A percentile compares a stretch with the other conserved stretches of the same genome.
These are phyloP conservation scores for Cataglyphis altisquamis DNA, from an alignment of 2,888 invertebrate species.

Conservation along the genomic window DNA sequence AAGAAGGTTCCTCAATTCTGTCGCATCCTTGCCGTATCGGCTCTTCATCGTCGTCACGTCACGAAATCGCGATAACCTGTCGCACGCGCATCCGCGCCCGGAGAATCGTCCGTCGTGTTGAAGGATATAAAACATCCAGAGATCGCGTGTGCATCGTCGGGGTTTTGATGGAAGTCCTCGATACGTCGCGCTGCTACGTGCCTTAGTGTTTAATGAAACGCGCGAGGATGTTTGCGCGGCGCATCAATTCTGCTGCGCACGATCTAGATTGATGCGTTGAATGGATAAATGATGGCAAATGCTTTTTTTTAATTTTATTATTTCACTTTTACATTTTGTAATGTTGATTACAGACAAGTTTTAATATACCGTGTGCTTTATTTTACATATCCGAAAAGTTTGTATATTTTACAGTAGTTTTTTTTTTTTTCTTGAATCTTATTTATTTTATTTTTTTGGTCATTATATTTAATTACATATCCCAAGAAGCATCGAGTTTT, in stretches of 20 bases:
- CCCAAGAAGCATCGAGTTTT: not conserved
- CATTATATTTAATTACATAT: not conserved
- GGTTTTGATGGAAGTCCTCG: constrained; percentile 34
- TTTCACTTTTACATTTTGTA: not conserved
- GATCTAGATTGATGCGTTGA: constrained; percentile 14
- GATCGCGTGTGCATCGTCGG: constrained; percentile 21
- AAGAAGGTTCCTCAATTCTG: constrained; percentile 62
- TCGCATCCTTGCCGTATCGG: constrained; percentile 36
- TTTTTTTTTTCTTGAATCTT: not conserved
- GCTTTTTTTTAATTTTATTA: not conserved
- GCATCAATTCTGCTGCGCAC: constrained; percentile 18
- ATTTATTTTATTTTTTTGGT: not conserved
- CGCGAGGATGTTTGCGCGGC: constrained; percentile 1
- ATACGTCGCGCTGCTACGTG: constrained; percentile 43
- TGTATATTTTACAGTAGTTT: not conserved
- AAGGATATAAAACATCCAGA: constrained; percentile 21
- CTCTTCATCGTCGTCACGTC: constrained; percentile 47
- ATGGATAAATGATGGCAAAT: constrained; percentile 2
- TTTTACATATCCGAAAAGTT: not conserved
- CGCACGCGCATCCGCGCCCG: not conserved
- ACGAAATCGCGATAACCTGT: constrained; percentile 40
- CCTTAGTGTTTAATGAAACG: constrained; percentile 39
- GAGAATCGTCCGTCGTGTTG: constrained; percentile 7
- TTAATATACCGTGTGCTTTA: not conserved
- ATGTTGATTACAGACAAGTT: not conserved